These are phyloP conservation scores for Tetramorium simillimum DNA, from an alignment of 1,140 invertebrate genomes.

Conservation along the genomic window DNA sequence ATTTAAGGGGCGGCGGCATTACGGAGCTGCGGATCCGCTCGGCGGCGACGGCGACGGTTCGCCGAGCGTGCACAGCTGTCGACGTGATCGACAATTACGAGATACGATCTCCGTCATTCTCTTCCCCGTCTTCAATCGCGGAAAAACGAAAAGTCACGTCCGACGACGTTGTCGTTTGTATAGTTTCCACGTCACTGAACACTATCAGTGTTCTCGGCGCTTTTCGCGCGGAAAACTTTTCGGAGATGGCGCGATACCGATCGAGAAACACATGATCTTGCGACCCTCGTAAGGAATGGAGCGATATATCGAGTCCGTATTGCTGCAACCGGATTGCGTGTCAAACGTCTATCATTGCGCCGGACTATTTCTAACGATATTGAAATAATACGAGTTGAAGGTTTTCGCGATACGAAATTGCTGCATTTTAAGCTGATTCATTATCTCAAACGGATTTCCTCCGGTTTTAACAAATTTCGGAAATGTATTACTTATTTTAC, in stretches of 20 bases:
- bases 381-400: constrained; percentile 25
- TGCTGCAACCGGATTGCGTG: neutral
- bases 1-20: constrained; percentile 27
- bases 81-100: constrained; percentile 37
- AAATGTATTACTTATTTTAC: neutral
- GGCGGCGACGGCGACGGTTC: neutral
- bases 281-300: neutral
- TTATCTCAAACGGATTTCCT: neutral
- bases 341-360: neutral
- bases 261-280: neutral
- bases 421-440: constrained; percentile 10
- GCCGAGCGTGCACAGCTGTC: constrained; percentile 18
- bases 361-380: neutral
- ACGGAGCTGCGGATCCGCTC: neutral
- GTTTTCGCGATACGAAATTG: constrained; percentile 9
- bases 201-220: neutral
- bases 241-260: neutral
- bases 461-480: neutral
- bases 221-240: neutral
- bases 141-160: neutral
- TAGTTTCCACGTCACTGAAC: neutral
- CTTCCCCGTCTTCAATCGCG: no score
- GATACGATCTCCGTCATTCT: neutral
- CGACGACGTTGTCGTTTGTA: neutral
- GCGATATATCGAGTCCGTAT: neutral